Base-by-base conservation (phyloP, 2,113 vertebrate genomes). In the Benitochromis conjunctus region DNA sequence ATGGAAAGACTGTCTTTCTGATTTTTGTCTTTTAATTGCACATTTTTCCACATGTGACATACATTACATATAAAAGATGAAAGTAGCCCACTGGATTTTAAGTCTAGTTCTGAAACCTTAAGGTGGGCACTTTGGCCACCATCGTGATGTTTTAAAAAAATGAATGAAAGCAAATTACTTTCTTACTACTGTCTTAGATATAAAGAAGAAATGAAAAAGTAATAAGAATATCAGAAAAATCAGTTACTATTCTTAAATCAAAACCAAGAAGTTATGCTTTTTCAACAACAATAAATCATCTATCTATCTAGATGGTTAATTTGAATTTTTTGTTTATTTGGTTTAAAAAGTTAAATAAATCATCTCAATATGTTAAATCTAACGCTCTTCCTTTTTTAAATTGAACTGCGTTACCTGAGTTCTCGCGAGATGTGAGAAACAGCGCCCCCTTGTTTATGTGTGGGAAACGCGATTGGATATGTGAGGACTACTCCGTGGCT, bases 351-450 rank as follows among this genome's bases (percentile, higher is more conserved):
- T 60, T 21, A 60, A 64, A 31, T 21, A 81, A 24, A 29, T 14
- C 3, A 43, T 80, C 57, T 41, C 14, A 7, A 6, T 26, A 71
- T 9, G 26, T 21, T 14, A 54, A 7, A 10, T 8, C 24, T 43
- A 14, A 19, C 18, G 11, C 3, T 9, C 21, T 41, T n/a, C 13
- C 7, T 64, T 51, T 78, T 36, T 92, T 91, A 9, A 46, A 90
- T 88, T 55, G 0, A 19, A 38, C 81, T 74, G 86, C 91, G 19
- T 76, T 4, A 5, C 9, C 6, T 3, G 21, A 80, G 54, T 77
- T 95, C 93, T 96, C 96, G 96, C 96, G 96, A 96, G 92, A 96
- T 51, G 6, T 85, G 85, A 10, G 3, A 71, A 78, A 92, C 89
- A 94, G 96, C 95, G 94, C 96, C 96, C 95, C 90, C 92, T 84